Conservation (phyloP, 2,888 invertebrate genomes). For the Euzetes globulus region DNA sequence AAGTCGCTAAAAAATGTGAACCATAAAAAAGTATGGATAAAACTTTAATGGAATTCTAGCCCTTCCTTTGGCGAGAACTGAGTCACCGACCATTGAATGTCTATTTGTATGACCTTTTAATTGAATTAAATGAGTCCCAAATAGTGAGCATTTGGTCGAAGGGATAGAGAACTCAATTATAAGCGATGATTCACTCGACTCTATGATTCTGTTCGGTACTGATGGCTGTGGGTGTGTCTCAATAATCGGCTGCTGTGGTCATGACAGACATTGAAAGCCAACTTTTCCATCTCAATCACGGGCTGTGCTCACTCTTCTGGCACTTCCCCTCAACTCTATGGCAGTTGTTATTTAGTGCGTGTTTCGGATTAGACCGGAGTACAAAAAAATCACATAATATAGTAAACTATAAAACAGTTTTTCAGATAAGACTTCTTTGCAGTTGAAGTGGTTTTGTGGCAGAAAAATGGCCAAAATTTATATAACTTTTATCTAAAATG, state of each 20-base stretch:
- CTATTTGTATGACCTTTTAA: conserved; percentile 18
- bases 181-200: conserved; percentile 6
- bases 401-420: not conserved
- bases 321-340: not conserved
- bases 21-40: not conserved
- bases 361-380: not conserved
- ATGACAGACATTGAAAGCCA: conserved; percentile 12
- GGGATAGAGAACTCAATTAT: conserved; percentile 14
- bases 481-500: conserved; percentile 9
- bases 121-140: conserved; percentile 23
- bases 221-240: conserved; percentile 16
- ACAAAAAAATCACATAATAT: not conserved
- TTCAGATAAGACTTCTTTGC: not conserved
- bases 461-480: not conserved
- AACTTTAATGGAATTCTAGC: not conserved
- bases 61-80: not conserved
- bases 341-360: not conserved
- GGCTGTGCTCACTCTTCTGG: not conserved
- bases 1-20: not conserved
- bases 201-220: not conserved
- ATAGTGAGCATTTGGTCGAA: conserved; percentile 14
- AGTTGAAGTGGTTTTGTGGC: not conserved
- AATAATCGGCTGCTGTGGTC: conserved; percentile 15
- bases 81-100: not conserved
- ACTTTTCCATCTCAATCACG: conserved; percentile 20